Percentiles rank a stretch among this genome's conserved stretches.
These are phyloP conservation scores for Pseudorectes ferrugineus DNA, from an alignment of 2,113 vertebrate genomes.

Conservation along the genomic window DNA sequence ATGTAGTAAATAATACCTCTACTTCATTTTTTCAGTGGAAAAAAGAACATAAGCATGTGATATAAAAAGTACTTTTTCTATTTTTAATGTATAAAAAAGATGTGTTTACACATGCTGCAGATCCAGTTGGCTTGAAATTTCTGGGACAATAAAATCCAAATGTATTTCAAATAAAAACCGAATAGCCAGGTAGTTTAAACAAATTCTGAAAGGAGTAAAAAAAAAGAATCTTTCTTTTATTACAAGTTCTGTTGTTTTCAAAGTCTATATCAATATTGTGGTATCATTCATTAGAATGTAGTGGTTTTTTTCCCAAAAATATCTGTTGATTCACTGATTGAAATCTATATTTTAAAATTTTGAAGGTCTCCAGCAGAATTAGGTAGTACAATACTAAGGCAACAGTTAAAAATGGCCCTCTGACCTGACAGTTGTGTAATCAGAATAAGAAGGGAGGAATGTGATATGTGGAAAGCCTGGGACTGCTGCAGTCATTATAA, in stretches of 20 bases:
- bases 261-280: neutral
- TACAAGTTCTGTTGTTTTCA: neutral
- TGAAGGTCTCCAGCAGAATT: neutral
- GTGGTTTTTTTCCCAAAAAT: fast-evolving
- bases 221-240: neutral
- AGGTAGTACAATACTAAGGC: neutral
- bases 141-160: neutral
- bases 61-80: neutral
- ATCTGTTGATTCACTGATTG: neutral
- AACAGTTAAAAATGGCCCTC: neutral
- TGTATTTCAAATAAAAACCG: neutral
- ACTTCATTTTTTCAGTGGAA: neutral
- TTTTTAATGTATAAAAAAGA: neutral
- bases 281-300: neutral
- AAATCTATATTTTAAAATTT: neutral
- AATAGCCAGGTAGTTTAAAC: neutral
- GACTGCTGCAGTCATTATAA: neutral
- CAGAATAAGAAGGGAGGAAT: neutral
- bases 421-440: neutral
- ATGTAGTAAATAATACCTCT: neutral
- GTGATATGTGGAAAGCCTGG: neutral
- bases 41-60: neutral
- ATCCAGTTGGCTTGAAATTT: neutral
- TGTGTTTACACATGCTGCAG: neutral
- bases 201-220: neutral